A percentile compares a stretch with the other conserved stretches of the same genome.
These are phyloP conservation scores for Hydropotes inermis DNA, from an alignment of 2,113 vertebrate genomes.

Conservation along the genomic window DNA sequence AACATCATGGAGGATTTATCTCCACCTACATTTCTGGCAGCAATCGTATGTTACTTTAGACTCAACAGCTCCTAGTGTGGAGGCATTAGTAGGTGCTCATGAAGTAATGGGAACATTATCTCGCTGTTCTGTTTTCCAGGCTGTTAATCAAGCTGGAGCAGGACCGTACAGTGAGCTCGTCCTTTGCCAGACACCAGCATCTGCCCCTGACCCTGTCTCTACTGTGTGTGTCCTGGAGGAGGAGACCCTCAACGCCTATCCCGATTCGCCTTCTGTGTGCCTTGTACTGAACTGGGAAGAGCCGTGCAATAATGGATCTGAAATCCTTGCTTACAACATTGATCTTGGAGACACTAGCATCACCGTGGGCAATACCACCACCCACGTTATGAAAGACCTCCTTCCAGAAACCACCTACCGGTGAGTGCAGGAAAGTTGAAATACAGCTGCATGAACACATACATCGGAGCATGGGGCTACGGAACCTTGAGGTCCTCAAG, in stretches of 20 bases:
- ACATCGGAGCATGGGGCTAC: not conserved
- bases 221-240: constrained; percentile 86
- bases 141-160: constrained; percentile 92
- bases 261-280: constrained; percentile 88
- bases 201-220: constrained; percentile 87
- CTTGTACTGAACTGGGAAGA: constrained; percentile 95
- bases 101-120: not conserved
- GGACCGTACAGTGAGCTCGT: constrained; percentile 92
- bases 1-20: not conserved
- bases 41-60: not conserved
- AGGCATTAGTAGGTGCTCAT: not conserved
- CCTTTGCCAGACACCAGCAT: constrained; percentile 89
- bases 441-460: not conserved
- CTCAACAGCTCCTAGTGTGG: not conserved
- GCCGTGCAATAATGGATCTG: constrained; percentile 93
- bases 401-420: constrained; percentile 95
- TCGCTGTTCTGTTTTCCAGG: constrained; percentile 77
- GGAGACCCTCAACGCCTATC: constrained; percentile 75
- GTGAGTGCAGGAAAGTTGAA: constrained; percentile 75
- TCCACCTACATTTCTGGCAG: not conserved
- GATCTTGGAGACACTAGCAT: constrained; percentile 87
- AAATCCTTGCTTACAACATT: constrained; percentile 91
- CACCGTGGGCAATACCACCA: constrained; percentile 84
- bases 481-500: not conserved
- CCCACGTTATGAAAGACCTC: constrained; percentile 85